A percentile compares a stretch with the other conserved stretches of the same genome.
These are phyloP conservation scores for Pachypanchax playfairii DNA, from an alignment of 2,113 vertebrate species.

Conservation along the genomic window DNA sequence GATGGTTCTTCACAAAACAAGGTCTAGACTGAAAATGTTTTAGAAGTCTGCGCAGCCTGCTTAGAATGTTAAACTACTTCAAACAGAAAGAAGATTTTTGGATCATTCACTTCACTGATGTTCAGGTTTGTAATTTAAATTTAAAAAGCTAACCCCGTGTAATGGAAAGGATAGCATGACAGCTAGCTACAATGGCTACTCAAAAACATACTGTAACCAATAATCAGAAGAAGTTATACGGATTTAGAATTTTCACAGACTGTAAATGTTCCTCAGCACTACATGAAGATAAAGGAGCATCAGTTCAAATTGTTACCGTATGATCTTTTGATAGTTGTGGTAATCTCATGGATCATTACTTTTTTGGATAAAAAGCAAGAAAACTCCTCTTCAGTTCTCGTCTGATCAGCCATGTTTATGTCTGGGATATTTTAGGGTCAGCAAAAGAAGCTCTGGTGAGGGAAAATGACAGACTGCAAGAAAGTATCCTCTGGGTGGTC, in stretches of 20 bases:
- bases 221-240: too few species aligned
- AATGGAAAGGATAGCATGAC: background rate
- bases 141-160: background rate
- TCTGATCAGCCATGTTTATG: background rate
- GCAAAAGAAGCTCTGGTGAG: too few species aligned
- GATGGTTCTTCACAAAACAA: slow-evolving; percentile 12
- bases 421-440: background rate
- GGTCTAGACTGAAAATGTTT: background rate
- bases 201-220: too few species aligned
- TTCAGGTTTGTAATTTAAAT: slow-evolving; percentile 8
- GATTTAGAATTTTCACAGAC: too few species aligned
- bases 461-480: background rate
- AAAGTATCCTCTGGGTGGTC: too few species aligned
- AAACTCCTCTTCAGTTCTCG: too few species aligned
- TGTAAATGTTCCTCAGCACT: too few species aligned
- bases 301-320: too few species aligned
- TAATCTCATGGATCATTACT: too few species aligned
- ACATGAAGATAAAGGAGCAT: too few species aligned
- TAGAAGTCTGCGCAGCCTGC: background rate
- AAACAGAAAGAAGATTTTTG: background rate
- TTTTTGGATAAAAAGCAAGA: too few species aligned
- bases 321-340: too few species aligned
- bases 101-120: background rate
- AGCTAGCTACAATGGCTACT: background rate
- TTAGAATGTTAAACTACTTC: slow-evolving; percentile 6